phyloP scores from a whole-genome alignment of 2,797 vertebrate genomes.

The Betta splendens region DNA sequence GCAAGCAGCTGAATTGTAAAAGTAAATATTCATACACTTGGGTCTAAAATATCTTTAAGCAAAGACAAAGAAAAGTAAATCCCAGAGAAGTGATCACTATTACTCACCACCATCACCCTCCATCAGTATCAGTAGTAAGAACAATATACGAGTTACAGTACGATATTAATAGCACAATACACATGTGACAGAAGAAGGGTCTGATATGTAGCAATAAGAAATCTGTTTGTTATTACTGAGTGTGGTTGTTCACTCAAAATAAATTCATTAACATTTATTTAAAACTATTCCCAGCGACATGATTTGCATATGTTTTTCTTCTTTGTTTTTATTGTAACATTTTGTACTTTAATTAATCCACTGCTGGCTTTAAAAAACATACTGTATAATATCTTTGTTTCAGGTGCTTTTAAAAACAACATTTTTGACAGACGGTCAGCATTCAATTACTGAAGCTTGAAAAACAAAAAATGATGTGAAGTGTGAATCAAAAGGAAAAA shows the following conservation, averaged over 20 bases:
- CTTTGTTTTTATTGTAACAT: conserved; percentile 44
- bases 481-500: conserved; percentile 14
- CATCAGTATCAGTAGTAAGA: neutral
- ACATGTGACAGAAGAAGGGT: conserved; percentile 2
- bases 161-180: conserved; percentile 23
- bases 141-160: conserved; percentile 10
- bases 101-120: too few species aligned
- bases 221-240: conserved; percentile 43
- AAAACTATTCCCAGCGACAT: conserved; percentile 52
- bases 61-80: neutral
- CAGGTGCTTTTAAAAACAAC: conserved; percentile 7
- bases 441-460: neutral
- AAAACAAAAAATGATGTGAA: neutral
- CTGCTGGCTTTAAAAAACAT: conserved; percentile 28
- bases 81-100: conserved; percentile 11
- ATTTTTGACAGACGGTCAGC: conserved; percentile 7
- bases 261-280: conserved; percentile 49
- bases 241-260: conserved; percentile 46
- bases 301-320: conserved; percentile 54
- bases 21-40: neutral
- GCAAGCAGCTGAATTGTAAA: conserved; percentile 2
- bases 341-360: conserved; percentile 63
- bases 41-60: neutral
- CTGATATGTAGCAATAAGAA: conserved; percentile 19
- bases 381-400: conserved; percentile 7